Evolutionary conservation across 2,797 vertebrate species (phyloP), one percentile per base, ranked within the genome.

Genomic region (Knipowitschia caucasica): DNA sequence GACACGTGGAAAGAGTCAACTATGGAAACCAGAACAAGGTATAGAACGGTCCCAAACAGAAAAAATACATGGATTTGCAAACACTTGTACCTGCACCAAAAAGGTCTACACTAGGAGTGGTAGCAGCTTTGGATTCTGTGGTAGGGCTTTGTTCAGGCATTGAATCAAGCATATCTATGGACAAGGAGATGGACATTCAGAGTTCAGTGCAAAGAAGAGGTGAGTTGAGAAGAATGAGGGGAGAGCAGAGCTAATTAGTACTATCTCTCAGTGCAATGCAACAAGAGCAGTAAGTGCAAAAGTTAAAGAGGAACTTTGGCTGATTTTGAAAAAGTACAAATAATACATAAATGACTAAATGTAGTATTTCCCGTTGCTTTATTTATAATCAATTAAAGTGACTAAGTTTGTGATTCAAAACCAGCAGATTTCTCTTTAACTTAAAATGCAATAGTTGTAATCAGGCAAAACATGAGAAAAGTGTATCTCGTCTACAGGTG

Each of bases 151-250:
- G 89, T 81, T 93, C 90, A 82, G 93, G 93, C 90, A 92, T 91
- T 86, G 96, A 93, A 86, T 98, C 96, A 98, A 98, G 98, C 79
- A 99, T 92, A 96, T 98, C 95, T 98, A 97, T 87, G 88, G 91
- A 89, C 92, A 95, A 94, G 92, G 94, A 84, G 39, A 85, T 86
- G 92, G 81, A 94, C 73, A 91, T 93, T 92, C 85, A 78, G 83
- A 80, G 67, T 79, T 77, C 62, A 80, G 80, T 78, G 82, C 85
- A 88, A 58, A 71, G 80, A n/a, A 62, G 73, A 65, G 71, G 66
- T 58, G 80, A 68, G 67, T 79, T 80, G 43, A 78, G 59, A 57
- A 58, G 44, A 63, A 76, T 74, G 73, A 58, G 52, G 68, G 59
- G 70, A 54, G 49, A 74, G 67, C 63, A 78, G 40, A 80, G 59